Evolutionary conservation across 1,140 invertebrate genomes (phyloP), one percentile per base, ranked within the genome.

Genomic region (Cyclargus thomasi): DNA sequence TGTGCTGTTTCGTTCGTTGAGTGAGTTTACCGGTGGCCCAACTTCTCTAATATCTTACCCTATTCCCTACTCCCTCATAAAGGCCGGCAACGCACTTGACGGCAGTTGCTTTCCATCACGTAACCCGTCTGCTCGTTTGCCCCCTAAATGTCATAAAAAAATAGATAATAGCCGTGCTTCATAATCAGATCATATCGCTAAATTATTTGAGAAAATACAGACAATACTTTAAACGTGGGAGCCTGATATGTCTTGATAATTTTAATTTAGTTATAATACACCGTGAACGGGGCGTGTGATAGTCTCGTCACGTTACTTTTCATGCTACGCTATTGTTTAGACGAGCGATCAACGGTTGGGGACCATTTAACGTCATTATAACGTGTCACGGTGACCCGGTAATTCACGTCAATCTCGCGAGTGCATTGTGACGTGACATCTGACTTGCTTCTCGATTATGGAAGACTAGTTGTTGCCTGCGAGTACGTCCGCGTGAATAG

Each of bases 261-360:
- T 59, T 59, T 59, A 59, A 59, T 59, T 59, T 59, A 59, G 55
- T 59, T 59, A 59, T 59, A 59, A 59, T 59, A 22, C 18, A 59
- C 55, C 55, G 55, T 59, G 55, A 10, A 59, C 18, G 18, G 55
- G 55, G 55, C 55, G 55, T 59, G 55, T 20, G 55, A 59, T 55
- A 55, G n/a, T 18, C 53, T 20, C 2, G 55, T 59, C 55, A 18
- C 55, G 20, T 59, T 22, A 59, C 55, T 59, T 59, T 55, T 59
- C 21, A 59, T 59, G 18, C 14, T 7, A 11, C 20, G 21, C 20
- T 11, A 20, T 59, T 59, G 17, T 59, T 59, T 21, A 20, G 55
- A 18, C 10, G 55, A 20, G 17, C 18, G 18, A n/a, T 20, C 20
- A 20, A 59, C 55, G 55, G 55, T 59, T 59, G 7, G 55, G 18